Evolutionary conservation across 2,888 invertebrate genomes (phyloP).

Genomic region (Pocota personata): DNA sequence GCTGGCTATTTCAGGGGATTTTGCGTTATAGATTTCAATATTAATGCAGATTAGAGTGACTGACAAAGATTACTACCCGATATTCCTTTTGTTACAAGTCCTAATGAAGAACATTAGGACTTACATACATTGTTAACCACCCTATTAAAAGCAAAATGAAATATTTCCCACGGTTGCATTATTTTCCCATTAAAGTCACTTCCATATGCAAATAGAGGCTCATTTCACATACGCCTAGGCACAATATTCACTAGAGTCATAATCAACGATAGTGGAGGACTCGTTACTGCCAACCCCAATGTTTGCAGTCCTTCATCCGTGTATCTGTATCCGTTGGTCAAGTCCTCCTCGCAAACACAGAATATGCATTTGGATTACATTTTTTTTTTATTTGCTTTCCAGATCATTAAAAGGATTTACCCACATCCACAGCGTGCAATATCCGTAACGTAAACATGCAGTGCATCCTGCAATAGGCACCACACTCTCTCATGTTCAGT

Average conservation of each 20-base stretch:
- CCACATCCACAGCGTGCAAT: background rate
- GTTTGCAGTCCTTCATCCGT: background rate
- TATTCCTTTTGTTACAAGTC: background rate
- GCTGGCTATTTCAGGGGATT: too few relatives aligned
- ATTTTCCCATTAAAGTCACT: conserved; percentile 4
- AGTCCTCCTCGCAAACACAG: conserved; percentile 12
- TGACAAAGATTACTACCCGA: background rate
- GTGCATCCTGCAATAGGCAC: too few relatives aligned
- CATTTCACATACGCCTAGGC: conserved; percentile 41
- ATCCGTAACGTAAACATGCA: conserved; percentile 20
- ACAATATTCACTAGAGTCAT: conserved; percentile 62
- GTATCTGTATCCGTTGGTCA: conserved; percentile 6
- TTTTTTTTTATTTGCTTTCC: conserved; percentile 38
- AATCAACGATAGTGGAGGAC: conserved; percentile 56
- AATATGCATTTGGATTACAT: conserved; percentile 52
- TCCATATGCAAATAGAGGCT: conserved; percentile 51
- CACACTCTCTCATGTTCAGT: background rate
- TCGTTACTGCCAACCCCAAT: too few relatives aligned
- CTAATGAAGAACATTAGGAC: conserved; percentile 43
- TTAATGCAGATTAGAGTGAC: background rate
- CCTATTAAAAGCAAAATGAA: conserved; percentile 14
- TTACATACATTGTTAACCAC: background rate
- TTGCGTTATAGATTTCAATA: too few relatives aligned
- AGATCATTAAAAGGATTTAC: conserved; percentile 69
- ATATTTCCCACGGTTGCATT: conserved; percentile 7